Conservation (phyloP, 2,797 vertebrate genomes). For the Rhinichthys osculus region DNA sequence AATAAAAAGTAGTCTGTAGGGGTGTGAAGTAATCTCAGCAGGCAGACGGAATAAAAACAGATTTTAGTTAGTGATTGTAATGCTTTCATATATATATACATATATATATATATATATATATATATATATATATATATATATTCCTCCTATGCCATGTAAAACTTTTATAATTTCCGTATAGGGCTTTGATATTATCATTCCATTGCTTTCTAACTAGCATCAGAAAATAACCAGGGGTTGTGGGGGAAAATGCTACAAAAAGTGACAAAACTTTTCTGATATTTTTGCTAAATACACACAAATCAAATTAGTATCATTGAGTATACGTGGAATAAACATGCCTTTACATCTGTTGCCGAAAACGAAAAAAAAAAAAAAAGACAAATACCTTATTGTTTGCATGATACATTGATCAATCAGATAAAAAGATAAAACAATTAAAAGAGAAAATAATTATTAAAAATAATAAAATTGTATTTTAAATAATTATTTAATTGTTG, state of each 20-base stretch:
- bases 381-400: not conserved
- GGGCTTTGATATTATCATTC: not conserved
- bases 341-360: not conserved
- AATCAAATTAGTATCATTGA: not conserved
- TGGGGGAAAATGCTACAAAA: not conserved
- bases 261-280: not conserved
- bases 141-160: not conserved
- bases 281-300: not conserved
- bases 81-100: constrained; percentile 12
- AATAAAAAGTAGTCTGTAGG: constrained; percentile 48
- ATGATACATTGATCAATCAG: not conserved
- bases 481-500: not conserved
- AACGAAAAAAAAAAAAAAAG: too few species aligned
- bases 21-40: constrained; percentile 45
- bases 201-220: not conserved
- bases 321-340: not conserved
- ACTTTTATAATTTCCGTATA: not conserved
- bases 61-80: constrained; percentile 8
- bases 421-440: not conserved
- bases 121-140: not conserved
- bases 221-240: not conserved
- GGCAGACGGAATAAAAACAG: constrained; percentile 44
- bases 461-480: not conserved
- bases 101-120: not conserved
- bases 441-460: not conserved